A percentile compares a stretch with the other conserved stretches of the same genome.
Conservation (phyloP, 2,797 vertebrate species). For the Microcaecilia unicolor region DNA sequence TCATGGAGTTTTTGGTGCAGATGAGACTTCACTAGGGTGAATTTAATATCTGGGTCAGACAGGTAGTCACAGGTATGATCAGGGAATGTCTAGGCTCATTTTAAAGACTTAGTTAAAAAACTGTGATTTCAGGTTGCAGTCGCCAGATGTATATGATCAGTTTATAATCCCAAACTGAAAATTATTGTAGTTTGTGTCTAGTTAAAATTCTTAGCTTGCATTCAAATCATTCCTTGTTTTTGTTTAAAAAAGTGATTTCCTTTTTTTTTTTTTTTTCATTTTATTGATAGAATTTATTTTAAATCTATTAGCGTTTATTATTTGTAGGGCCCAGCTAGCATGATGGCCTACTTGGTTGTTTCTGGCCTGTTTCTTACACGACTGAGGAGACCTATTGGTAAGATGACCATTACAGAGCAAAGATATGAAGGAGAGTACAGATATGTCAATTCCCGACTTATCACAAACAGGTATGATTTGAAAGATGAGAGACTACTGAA, state of each 20-base stretch:
- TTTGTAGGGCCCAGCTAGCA: slow-evolving; percentile 77
- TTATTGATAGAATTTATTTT: slow-evolving; percentile 3
- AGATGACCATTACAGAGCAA: slow-evolving; percentile 89
- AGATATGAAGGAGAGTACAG: slow-evolving; percentile 95
- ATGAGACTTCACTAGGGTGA: too few species aligned
- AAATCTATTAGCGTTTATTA: not conserved
- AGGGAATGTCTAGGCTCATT: too few species aligned
- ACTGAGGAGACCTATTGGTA: slow-evolving; percentile 88
- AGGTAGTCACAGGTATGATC: too few species aligned
- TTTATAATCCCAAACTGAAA: too few species aligned
- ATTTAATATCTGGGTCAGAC: too few species aligned
- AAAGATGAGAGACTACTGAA: not conserved
- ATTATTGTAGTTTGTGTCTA: too few species aligned
- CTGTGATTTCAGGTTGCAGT: too few species aligned
- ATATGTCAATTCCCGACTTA: slow-evolving; percentile 92
- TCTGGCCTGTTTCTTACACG: slow-evolving; percentile 89
- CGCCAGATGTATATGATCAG: too few species aligned
- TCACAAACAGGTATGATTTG: slow-evolving; percentile 83
- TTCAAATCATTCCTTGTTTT: not conserved
- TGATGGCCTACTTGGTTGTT: slow-evolving; percentile 91
- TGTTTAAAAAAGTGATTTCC: not conserved
- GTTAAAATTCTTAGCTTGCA: too few species aligned
- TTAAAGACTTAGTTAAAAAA: too few species aligned
- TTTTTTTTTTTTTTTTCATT: too few species aligned
- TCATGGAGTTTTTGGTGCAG: too few species aligned